Percentiles rank a stretch among this genome's conserved stretches.
Evolutionary conservation across 2,888 invertebrate species (phyloP).

Genomic region (Entomobrya multifasciata): DNA sequence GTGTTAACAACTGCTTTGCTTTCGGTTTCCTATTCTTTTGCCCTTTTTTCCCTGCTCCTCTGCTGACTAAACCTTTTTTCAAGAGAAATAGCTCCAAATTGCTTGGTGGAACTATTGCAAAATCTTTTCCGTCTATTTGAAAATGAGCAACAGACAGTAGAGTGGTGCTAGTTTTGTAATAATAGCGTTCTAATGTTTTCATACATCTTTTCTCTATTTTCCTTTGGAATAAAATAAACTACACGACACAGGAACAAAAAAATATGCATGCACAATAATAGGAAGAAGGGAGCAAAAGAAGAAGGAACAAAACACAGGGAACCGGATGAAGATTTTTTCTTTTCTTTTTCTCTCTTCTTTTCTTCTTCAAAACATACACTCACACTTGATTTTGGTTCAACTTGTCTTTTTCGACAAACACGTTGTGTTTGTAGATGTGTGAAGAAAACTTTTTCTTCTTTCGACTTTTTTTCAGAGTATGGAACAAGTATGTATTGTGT

Average conservation of each 20-base stretch:
- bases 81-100: constrained; percentile 14
- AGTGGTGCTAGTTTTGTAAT: constrained; percentile 14
- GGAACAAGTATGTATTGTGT: not conserved
- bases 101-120: too few relatives aligned
- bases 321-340: constrained; percentile 55
- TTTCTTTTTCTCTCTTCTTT: too few relatives aligned
- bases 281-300: constrained; percentile 1
- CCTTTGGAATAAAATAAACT: not conserved
- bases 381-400: too few relatives aligned
- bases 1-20: not conserved
- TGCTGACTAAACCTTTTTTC: constrained; percentile 48
- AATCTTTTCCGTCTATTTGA: constrained; percentile 57
- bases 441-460: constrained; percentile 23
- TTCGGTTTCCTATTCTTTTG: too few relatives aligned
- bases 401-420: constrained; percentile 22
- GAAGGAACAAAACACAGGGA: constrained; percentile 28
- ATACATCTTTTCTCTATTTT: constrained; percentile 12
- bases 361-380: too few relatives aligned
- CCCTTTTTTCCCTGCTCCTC: not conserved
- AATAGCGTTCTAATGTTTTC: constrained; percentile 50
- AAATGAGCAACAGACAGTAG: constrained; percentile 39
- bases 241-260: not conserved
- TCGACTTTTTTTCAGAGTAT: constrained; percentile 24
- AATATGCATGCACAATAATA: not conserved
- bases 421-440: constrained; percentile 30